These are phyloP conservation scores for Ictalurus punctatus DNA, from an alignment of 2,113 vertebrate species.

Conservation along the genomic window DNA sequence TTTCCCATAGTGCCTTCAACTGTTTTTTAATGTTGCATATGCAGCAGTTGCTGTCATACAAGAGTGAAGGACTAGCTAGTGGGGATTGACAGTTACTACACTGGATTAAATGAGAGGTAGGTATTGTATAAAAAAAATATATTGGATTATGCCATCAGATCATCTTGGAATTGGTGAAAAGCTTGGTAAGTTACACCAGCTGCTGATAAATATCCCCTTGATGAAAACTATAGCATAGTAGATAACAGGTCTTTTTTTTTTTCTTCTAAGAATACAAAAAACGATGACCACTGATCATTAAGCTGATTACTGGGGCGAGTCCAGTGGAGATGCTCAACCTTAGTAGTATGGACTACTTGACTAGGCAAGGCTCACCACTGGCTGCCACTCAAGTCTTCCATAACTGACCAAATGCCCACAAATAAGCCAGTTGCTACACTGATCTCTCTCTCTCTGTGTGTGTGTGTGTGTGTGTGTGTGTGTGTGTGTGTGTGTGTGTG, in stretches of 20 bases:
- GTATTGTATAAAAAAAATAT: neutral
- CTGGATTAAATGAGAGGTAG: neutral
- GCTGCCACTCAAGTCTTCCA: slow-evolving; percentile 13
- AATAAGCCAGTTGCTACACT: slow-evolving; percentile 27
- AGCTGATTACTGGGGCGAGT: slow-evolving; percentile 68
- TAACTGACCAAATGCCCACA: slow-evolving; percentile 42
- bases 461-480: too few species aligned
- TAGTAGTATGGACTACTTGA: neutral
- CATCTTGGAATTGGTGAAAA: neutral
- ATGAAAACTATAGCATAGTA: slow-evolving; percentile 11
- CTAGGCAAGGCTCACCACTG: slow-evolving; percentile 19
- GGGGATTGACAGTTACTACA: neutral
- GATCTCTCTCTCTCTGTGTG: slow-evolving; percentile 12
- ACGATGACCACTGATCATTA: slow-evolving; percentile 69
- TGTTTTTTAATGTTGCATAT: neutral
- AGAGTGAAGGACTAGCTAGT: neutral
- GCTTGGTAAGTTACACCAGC: neutral
- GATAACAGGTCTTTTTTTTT: slow-evolving; percentile 66
- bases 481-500: too few species aligned
- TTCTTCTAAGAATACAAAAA: slow-evolving; percentile 64
- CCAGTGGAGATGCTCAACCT: slow-evolving; percentile 45
- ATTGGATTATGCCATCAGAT: neutral
- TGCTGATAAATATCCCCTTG: neutral
- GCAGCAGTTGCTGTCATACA: neutral
- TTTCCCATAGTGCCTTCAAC: neutral